Evolutionary conservation across 2,797 vertebrate genomes (phyloP), one percentile per base, ranked within the genome.

Genomic region (Podarcis lilfordi): DNA sequence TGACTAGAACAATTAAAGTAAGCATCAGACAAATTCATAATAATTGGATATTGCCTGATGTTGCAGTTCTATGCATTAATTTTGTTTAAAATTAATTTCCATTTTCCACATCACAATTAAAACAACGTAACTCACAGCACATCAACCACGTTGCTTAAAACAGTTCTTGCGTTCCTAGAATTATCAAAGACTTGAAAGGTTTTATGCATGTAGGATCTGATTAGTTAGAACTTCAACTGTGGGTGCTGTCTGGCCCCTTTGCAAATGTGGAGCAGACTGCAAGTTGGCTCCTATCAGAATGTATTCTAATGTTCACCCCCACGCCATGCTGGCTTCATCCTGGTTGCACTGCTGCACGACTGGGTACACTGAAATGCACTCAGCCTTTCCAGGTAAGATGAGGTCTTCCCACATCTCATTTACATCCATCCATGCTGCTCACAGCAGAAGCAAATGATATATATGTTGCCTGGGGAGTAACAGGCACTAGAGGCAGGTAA

Each of bases 1-100:
- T 93, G 90, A 92, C 92, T 32, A 76, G 76, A 55, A 50, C 89
- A 92, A 78, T 91, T 93, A 91, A 95, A 91, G 92, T 93, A 91
- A 95, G 84, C 61, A 81, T 45, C 61, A 89, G 80, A 5, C 90
- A 88, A 90, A 84, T 91, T 92, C 61, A 69, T 91, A 89, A 85
- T 92, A 93, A 93, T 92, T 91, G 77, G 61, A 78, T 93, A 84
- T 91, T 91, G 91, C n/a, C 79, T 88, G 88, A 89, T 89, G 72
- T 85, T 79, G 40, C 82, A 71, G 76, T 55, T 55, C 50, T 55
- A 55, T 55, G 50, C 50, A 55, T 55, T 15, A 50, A 55, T 4
- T 4, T 55, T 3, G 13, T 55, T 50, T 13, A 50, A 40, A 9
- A 43, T 15, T 15, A 55, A 15, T 55, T 55, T 55, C 13, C 50